phyloP scores from a whole-genome alignment of 1,140 invertebrate species.

The Cydia amplana region DNA sequence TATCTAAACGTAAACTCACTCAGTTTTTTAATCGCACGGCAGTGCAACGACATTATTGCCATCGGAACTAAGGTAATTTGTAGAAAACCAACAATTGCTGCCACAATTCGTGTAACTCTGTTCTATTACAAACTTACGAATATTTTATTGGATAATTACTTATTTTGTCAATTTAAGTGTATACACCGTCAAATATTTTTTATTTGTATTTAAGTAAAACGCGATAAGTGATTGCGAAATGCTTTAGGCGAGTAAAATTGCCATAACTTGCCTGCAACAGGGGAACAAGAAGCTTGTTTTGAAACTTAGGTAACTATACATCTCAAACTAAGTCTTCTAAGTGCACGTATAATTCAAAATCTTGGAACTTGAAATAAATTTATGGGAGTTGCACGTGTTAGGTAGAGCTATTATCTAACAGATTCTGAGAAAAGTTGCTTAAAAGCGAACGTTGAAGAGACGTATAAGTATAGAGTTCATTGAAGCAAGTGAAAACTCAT shows the following conservation, averaged over 20 bases:
- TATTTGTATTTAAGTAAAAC: background rate
- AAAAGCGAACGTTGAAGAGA: background rate
- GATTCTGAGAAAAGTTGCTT: background rate
- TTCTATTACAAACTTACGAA: too few relatives aligned
- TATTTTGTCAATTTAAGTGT: background rate
- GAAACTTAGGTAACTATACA: slow-evolving; percentile 29
- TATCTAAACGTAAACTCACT: too few relatives aligned
- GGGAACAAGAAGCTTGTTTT: slow-evolving; percentile 30
- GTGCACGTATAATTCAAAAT: slow-evolving; percentile 32
- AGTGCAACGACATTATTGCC: too few relatives aligned
- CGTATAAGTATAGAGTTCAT: background rate
- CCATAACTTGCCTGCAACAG: slow-evolving; percentile 1
- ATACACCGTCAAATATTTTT: background rate
- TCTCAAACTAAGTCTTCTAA: slow-evolving; percentile 29
- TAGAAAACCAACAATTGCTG: too few relatives aligned
- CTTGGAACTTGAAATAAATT: slow-evolving; percentile 29
- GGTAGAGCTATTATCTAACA: slow-evolving; percentile 24
- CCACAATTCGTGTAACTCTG: too few relatives aligned
- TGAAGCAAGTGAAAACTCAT: background rate
- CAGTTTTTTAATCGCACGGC: too few relatives aligned
- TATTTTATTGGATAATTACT: too few relatives aligned
- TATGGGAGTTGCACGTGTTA: slow-evolving; percentile 28
- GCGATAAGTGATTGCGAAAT: background rate
- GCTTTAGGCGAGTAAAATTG: background rate
- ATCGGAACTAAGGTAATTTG: too few relatives aligned